phyloP scores from a whole-genome alignment of 2,888 invertebrate species.

The Pammene fasciana region DNA sequence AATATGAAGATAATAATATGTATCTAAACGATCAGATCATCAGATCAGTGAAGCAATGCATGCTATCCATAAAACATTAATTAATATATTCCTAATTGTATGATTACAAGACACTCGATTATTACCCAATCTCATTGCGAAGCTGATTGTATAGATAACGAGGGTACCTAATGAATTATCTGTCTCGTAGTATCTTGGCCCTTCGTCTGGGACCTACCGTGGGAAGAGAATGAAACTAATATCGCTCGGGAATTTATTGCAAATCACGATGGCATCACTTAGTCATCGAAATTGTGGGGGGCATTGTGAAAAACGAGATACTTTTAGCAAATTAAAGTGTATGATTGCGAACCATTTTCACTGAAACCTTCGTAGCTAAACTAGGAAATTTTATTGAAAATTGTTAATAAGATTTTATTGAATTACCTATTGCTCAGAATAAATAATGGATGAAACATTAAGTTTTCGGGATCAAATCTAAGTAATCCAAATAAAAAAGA shows the following conservation, averaged over 20 bases:
- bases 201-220: slow-evolving; percentile 1
- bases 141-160: neutral
- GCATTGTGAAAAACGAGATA: no score
- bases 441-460: neutral
- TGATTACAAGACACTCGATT: slow-evolving; percentile 12
- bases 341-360: no score
- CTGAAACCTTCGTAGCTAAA: no score
- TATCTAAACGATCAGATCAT: no score
- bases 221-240: neutral
- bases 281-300: no score
- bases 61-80: no score
- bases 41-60: no score
- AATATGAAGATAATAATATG: no score
- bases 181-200: neutral
- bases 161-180: neutral
- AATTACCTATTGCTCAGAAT: neutral
- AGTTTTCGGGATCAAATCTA: neutral
- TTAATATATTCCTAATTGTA: no score
- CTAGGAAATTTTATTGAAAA: no score
- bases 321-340: no score
- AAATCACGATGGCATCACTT: neutral
- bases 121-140: slow-evolving; percentile 3
- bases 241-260: neutral
- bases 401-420: no score
- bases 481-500: slow-evolving; percentile 9